Evolutionary conservation across 2,113 vertebrate genomes (phyloP), one percentile per base, ranked within the genome.

Genomic region (Colistium nudipinnis): DNA sequence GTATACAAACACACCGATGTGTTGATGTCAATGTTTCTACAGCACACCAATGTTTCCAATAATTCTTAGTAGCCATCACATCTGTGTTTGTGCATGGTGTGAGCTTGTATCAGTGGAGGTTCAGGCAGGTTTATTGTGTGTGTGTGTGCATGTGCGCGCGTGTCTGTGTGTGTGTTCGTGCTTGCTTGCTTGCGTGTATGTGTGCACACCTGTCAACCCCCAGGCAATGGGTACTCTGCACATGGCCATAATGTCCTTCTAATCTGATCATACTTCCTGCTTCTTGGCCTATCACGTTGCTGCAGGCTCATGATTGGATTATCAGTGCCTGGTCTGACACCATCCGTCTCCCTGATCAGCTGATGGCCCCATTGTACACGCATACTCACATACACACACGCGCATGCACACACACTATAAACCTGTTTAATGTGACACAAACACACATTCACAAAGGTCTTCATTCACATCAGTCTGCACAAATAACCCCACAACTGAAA

Each of bases 231-330:
- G 93, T 91, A 91, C 94, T 90, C 94, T 94, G 91, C 94, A 93
- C 96, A 94, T 94, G 93, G 94, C 94, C 94, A 90, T 98, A 97
- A 96, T 96, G 95, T 95, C 93, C 93, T 92, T 85, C 94, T 94
- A 97, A 98, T 98, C 96, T 94, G 94, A 97, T 98, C 89, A 90
- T 96, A 95, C 95, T 96, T 96, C 94, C 94, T 92, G 94, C 95
- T 95, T 95, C 94, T 87, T 91, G 91, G 96, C 97, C 95, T 96
- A 95, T 96, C 95, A 95, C 93, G 82, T 95, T 93, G 96, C 95
- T 95, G 95, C 94, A 94, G 94, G 95, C 94, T 74, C 92, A 93
- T 95, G 94, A 95, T 96, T 96, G 95, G 95, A 94, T 93, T 93
- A 90, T 83, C 63, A 68, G 78, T 53, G 90, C 85, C 90, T 90